A percentile compares a stretch with the other conserved stretches of the same genome.
These are phyloP conservation scores for Hiodon tergisus DNA, from an alignment of 2,113 vertebrate species.

Conservation along the genomic window DNA sequence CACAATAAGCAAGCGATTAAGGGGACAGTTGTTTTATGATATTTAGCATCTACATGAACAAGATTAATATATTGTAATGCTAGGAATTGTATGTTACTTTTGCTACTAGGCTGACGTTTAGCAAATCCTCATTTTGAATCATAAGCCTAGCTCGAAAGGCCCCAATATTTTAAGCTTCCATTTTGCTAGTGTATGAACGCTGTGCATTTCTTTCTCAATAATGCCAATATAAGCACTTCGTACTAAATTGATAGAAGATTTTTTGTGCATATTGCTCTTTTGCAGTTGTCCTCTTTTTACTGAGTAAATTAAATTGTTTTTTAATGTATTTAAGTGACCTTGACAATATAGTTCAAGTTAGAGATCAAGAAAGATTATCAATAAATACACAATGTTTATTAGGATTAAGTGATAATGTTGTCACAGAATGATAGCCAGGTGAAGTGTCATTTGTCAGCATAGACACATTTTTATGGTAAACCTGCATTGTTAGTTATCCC, in stretches of 20 bases:
- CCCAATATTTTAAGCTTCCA: constrained; percentile 39
- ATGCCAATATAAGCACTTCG: constrained; percentile 45
- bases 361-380: background rate
- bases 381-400: too few species aligned
- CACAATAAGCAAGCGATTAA: constrained; percentile 45
- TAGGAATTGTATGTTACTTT: constrained; percentile 49
- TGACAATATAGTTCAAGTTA: background rate
- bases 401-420: too few species aligned
- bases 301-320: constrained; percentile 36
- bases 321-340: background rate
- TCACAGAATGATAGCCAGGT: background rate
- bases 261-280: constrained; percentile 39
- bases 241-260: constrained; percentile 32
- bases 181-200: constrained; percentile 26
- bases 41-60: constrained; percentile 46
- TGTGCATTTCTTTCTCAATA: constrained; percentile 29
- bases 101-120: constrained; percentile 36
- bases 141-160: constrained; percentile 21
- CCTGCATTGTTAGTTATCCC: too few species aligned
- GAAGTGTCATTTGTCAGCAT: too few species aligned
- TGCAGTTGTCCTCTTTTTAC: constrained; percentile 42
- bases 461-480: too few species aligned
- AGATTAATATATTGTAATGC: constrained; percentile 44
- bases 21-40: constrained; percentile 37
- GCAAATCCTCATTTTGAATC: constrained; percentile 46